Evolutionary conservation across 2,797 vertebrate genomes (phyloP).

Genomic region (Poecile montanus): DNA sequence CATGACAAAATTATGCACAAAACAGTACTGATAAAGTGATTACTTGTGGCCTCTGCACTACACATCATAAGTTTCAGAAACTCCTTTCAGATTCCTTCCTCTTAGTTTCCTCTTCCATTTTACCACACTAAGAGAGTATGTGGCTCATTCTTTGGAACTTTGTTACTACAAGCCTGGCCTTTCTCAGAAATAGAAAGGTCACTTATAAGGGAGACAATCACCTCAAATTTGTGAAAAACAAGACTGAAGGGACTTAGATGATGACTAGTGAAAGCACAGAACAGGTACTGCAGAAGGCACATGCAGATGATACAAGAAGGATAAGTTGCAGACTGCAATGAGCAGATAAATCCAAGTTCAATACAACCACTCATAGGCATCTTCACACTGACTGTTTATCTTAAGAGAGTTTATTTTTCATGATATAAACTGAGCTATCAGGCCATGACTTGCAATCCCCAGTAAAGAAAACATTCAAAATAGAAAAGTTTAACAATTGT

Average conservation of each 20-base stretch:
- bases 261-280: not conserved
- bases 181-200: not conserved
- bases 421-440: not conserved
- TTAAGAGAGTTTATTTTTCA: not conserved
- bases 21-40: not conserved
- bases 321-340: not conserved
- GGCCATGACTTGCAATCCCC: not conserved
- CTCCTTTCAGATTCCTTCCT: not conserved
- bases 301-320: not conserved
- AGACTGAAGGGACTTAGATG: not conserved
- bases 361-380: not conserved
- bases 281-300: not conserved
- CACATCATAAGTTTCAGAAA: not conserved
- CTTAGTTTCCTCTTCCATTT: not conserved
- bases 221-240: not conserved
- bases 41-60: not conserved
- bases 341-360: not conserved
- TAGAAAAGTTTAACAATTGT: not conserved
- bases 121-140: not conserved
- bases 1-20: fast-evolving
- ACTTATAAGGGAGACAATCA: not conserved
- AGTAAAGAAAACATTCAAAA: not conserved
- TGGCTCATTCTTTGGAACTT: not conserved
- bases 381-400: not conserved
- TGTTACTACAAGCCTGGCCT: not conserved